These are phyloP conservation scores for Pseudochaenichthys georgianus DNA, from an alignment of 2,797 vertebrate genomes.

Conservation along the genomic window DNA sequence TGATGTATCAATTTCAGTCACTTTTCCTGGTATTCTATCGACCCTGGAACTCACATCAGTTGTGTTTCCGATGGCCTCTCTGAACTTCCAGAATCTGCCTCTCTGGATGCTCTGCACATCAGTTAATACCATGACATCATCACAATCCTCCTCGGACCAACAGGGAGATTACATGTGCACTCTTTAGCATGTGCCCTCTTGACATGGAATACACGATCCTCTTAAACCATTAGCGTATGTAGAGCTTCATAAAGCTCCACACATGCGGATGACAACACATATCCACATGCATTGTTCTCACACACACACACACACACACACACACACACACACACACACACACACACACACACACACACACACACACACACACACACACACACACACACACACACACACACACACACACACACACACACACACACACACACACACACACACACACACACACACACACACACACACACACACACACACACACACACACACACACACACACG, in stretches of 20 bases:
- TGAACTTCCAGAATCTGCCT: neutral
- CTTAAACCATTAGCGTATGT: constrained; percentile 32
- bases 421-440: neutral
- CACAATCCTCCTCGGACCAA: constrained; percentile 28
- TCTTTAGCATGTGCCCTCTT: constrained; percentile 43
- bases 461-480: too few relatives aligned
- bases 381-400: neutral
- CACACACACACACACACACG: neutral
- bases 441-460: neutral
- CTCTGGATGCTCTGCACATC: constrained; percentile 3
- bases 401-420: neutral
- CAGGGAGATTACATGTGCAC: constrained; percentile 37
- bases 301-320: neutral
- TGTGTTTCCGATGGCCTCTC: neutral
- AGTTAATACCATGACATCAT: constrained; percentile 47
- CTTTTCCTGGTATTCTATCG: too few relatives aligned
- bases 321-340: neutral
- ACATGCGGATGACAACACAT: neutral
- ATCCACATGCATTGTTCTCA: neutral
- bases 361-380: constrained; percentile 7
- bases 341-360: neutral
- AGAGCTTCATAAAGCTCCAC: constrained; percentile 10
- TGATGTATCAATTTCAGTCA: too few relatives aligned
- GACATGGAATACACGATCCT: constrained; percentile 40
- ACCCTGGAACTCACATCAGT: too few relatives aligned